Base-by-base conservation (phyloP, 2,113 vertebrate species). In the Takifugu bimaculatus region DNA sequence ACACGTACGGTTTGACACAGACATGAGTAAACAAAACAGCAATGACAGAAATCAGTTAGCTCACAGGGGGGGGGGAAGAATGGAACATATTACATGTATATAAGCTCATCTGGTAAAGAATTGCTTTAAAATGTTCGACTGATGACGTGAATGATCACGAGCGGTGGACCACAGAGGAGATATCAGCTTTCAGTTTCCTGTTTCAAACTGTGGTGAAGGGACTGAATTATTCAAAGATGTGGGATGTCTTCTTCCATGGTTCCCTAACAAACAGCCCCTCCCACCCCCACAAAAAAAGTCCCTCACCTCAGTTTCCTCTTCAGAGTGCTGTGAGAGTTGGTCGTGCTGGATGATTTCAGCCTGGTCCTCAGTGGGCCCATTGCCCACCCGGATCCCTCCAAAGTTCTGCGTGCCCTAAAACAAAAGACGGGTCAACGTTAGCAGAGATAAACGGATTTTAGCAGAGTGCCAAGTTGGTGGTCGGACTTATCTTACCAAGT, bases 281-380 rank as follows among this genome's bases (percentile, higher is more conserved):
- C 29, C 26, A 6, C 0, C 20, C 13, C 28, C 2, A 3, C 10
- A 11, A 13, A 26, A 1, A 11, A 39, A 0, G 26, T 50, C n/a
- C 52, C 11, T 20, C 45, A 98, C 96, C 93, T 98, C 96, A 47
- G 95, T 93, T 35, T 93, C 93, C n/a, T 99, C 96, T 52, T 99
- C 96, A 0, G 92, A 91, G 56, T 95, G 92, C 68, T 93, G 96
- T 1, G 95, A 91, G 25, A 99, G 91, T 87, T 99, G 96, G 88
- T 99, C 97, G 54, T 99, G 96, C 76, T 99, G 93, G 78, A 99
- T 99, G 85, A 99, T 99, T 89, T 94, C 95, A 42, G 97, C 96
- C 88, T 99, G 93, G 66, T 99, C 97, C 72, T 99, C 97, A 0
- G 95, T 99, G n/a, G 97, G 96, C 50, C 97, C 97, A 20, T 99